A percentile compares a stretch with the other conserved stretches of the same genome.
These are phyloP conservation scores for Allobates femoralis DNA, from an alignment of 2,797 vertebrate species.

Conservation along the genomic window DNA sequence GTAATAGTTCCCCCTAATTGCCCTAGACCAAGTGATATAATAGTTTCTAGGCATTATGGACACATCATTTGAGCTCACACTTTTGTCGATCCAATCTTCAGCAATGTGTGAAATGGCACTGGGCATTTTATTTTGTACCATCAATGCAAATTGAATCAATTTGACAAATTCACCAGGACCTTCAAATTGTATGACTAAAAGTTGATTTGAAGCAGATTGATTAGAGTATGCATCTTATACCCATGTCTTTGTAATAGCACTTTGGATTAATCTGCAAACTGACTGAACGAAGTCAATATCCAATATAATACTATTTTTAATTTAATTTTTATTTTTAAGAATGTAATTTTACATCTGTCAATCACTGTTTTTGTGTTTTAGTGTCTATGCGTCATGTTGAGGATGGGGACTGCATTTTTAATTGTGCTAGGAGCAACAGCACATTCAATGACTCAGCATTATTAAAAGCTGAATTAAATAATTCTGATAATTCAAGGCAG, in stretches of 20 bases:
- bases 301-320: neutral
- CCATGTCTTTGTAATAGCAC: neutral
- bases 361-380: neutral
- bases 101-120: too few relatives aligned
- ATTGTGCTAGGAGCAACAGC: neutral
- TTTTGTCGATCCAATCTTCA: too few relatives aligned
- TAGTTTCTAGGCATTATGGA: too few relatives aligned
- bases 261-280: neutral
- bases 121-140: too few relatives aligned
- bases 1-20: too few relatives aligned
- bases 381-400: neutral
- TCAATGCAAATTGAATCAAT: too few relatives aligned
- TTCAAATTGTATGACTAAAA: too few relatives aligned
- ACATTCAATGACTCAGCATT: neutral
- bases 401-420: constrained; percentile 5
- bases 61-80: too few relatives aligned
- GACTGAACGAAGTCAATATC: neutral
- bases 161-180: too few relatives aligned
- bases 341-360: neutral
- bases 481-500: neutral
- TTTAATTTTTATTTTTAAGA: neutral
- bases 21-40: too few relatives aligned
- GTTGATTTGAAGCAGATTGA: too few relatives aligned
- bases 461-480: neutral
- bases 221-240: too few relatives aligned